These are phyloP conservation scores for Dusona sp. DNA, from an alignment of 2,888 invertebrate species.

Conservation along the genomic window DNA sequence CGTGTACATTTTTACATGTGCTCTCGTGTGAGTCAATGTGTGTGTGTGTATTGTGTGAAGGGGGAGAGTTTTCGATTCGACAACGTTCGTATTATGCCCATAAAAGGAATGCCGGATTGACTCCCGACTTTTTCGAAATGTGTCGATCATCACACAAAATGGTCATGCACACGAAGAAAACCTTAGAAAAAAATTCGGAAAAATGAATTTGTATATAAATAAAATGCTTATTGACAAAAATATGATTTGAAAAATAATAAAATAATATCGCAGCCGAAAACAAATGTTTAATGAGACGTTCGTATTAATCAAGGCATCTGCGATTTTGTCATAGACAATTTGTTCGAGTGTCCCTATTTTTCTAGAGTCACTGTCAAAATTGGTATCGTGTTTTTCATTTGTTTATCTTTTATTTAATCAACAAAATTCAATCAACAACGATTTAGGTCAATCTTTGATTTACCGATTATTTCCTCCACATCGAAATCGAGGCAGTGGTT, in stretches of 20 bases:
- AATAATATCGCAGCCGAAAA: background rate
- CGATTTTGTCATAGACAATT: background rate
- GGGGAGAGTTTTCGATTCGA: background rate
- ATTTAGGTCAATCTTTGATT: background rate
- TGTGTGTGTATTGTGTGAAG: background rate
- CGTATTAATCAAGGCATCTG: background rate
- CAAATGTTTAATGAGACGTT: no score
- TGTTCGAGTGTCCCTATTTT: background rate
- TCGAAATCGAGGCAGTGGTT: background rate
- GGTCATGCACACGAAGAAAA: background rate
- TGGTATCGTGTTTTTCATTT: background rate
- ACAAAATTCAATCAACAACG: background rate
- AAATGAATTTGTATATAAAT: background rate
- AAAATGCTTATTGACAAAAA: background rate
- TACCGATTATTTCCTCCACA: background rate
- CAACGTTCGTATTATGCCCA: constrained; percentile 63
- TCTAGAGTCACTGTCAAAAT: background rate
- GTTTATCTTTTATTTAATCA: background rate
- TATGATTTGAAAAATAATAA: background rate
- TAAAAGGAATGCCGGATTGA: constrained; percentile 60
- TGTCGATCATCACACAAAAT: background rate
- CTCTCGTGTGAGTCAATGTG: constrained; percentile 3
- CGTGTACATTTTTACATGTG: background rate
- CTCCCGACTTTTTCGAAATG: constrained; percentile 14
- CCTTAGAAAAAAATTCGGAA: background rate